Base-by-base conservation (phyloP, 1,140 invertebrate genomes). In the Saccostrea glomerata region DNA sequence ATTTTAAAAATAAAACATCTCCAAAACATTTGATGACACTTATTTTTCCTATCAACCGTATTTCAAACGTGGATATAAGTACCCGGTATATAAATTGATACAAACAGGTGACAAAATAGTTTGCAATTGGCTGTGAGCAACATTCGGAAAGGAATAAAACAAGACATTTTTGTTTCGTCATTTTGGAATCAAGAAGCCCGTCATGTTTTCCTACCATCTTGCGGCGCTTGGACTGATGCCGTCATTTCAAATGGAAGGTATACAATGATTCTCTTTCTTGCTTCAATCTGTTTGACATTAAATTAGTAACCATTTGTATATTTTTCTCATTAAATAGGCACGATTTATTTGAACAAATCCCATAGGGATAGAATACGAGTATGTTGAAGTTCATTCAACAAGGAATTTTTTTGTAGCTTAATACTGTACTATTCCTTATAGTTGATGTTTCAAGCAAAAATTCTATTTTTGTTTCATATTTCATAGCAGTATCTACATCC, bases 211-310 rank as follows among this genome's bases (percentile, higher is more conserved):
- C 5, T 93, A 93, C 66, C 92, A 93, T 87, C 89, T 93, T 60
- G 92, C 92, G 3, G 92, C 92, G 12, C 90, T 93, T 12, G 92
- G 92, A 56, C 86, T 93, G 20, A 91, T 93, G 87, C 89, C 92
- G 9, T 90, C 90, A 6, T 90, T 93, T 82, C 90, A 91, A 17
- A 89, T 92, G 88, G 92, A 93, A 92, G 92, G 92, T 93, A 92
- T 87, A 84, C n/a, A 11, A 55, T 84, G 2, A 55, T 54, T n/a
- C 13, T 54, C 11, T 25, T 83, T 47, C 23, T 54, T 4, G 5
- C 5, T 82, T 30, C 20, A 82, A 17, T 47, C 73, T 82, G 11
- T 82, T 82, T 11, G 36, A 13, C 30, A 17, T 82, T 47, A 36
- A 36, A 36, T 47, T 2, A 47, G 47, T 47, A 47, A 7, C 47